These are phyloP conservation scores for Drosophila lowei DNA, from an alignment of 1,140 invertebrate genomes.

Conservation along the genomic window DNA sequence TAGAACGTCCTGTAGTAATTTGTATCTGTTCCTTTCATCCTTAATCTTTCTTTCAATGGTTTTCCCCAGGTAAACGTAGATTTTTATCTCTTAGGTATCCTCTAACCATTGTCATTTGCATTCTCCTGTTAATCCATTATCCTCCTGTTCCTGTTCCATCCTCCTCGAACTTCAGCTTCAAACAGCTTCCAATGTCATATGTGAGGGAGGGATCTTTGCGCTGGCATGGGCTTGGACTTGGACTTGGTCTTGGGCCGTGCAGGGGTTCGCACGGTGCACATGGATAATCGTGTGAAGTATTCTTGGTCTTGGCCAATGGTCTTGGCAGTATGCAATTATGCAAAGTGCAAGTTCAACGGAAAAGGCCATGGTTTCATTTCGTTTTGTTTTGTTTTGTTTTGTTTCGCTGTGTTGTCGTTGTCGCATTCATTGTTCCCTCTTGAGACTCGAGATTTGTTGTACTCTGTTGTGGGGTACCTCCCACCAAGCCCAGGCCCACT, in stretches of 20 bases:
- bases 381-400: slow-evolving; percentile 23
- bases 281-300: slow-evolving; percentile 71
- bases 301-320: slow-evolving; percentile 45
- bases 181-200: not conserved
- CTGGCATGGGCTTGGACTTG: not conserved
- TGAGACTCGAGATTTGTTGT: slow-evolving; percentile 8
- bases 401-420: slow-evolving; percentile 1
- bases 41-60: too few species aligned
- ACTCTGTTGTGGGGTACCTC: slow-evolving; percentile 2
- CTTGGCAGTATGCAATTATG: slow-evolving; percentile 62
- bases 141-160: too few species aligned
- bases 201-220: too few species aligned
- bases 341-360: slow-evolving; percentile 78
- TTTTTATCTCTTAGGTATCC: too few species aligned
- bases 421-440: slow-evolving; percentile 24
- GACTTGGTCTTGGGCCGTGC: slow-evolving; percentile 13
- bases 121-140: too few species aligned
- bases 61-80: too few species aligned
- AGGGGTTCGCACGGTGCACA: slow-evolving; percentile 62
- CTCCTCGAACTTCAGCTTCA: too few species aligned
- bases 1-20: too few species aligned
- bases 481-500: not conserved
- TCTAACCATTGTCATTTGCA: too few species aligned
- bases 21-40: too few species aligned
- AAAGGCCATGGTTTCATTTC: slow-evolving; percentile 53